phyloP scores from a whole-genome alignment of 2,797 vertebrate species.

The Masticophis lateralis region DNA sequence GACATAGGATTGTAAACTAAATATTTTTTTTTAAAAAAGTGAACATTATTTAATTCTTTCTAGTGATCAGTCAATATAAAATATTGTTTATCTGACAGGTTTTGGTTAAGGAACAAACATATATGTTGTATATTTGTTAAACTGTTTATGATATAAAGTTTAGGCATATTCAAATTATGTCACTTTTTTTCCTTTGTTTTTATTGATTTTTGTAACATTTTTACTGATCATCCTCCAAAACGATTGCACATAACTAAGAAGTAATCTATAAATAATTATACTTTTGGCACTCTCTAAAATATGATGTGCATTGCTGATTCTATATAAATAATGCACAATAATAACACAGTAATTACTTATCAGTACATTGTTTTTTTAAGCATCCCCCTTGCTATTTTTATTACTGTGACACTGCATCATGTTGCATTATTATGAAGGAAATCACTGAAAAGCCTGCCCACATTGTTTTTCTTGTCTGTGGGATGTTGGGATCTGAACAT shows the following conservation, averaged over 20 bases:
- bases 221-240: background rate
- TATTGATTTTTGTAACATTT: background rate
- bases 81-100: background rate
- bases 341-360: background rate
- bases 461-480: background rate
- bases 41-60: background rate
- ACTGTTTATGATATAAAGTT: background rate
- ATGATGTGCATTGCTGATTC: background rate
- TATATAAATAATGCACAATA: slow-evolving; percentile 10
- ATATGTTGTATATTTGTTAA: background rate
- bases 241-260: background rate
- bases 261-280: background rate
- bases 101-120: background rate
- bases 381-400: background rate
- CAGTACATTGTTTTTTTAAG: slow-evolving; percentile 9
- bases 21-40: too few species aligned
- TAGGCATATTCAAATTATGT: background rate
- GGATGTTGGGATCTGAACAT: background rate
- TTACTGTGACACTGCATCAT: background rate
- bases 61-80: background rate
- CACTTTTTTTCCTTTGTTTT: background rate
- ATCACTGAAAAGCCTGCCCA: background rate
- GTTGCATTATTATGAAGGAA: slow-evolving; percentile 2
- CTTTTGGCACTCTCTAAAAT: background rate
- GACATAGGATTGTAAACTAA: background rate